Evolutionary conservation across 2,888 invertebrate genomes (phyloP), one percentile per base, ranked within the genome.

Genomic region (Dryobota labecula): DNA sequence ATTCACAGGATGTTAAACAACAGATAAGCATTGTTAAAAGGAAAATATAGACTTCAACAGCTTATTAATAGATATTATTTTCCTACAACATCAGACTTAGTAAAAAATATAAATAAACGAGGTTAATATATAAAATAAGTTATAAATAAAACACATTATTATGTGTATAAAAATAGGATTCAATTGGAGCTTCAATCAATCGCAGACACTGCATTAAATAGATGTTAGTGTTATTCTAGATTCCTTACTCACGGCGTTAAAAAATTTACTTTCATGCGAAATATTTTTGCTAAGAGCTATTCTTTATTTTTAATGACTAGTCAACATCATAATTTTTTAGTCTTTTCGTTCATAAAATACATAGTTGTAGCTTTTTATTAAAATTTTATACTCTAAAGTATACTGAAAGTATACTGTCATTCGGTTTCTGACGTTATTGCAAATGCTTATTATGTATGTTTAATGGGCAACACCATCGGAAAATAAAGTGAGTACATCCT

Each of bases 141-240:
- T 71, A 51, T 56, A 67, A 53, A 61, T 74, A 72, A 27, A 66
- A 30, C 27, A 33, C 51, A 66, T 81, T 51, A n/a, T n/a, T n/a
- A n/a, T n/a, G n/a, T n/a, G n/a, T 70, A 58, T 51, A 65, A 49
- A 63, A 75, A 82, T 79, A 45, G 43, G 58, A 68, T 70, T 60
- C 45, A 66, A 70, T 70, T 75, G 53, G 65, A 75, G 43, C n/a
- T n/a, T n/a, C n/a, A n/a, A n/a, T n/a, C n/a, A n/a, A n/a, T n/a
- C n/a, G n/a, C n/a, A 41, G 36, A 54, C n/a, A 58, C 11, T n/a
- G 49, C 56, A 82, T 61, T 64, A 66, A 73, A 79, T 20, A 54
- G 18, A 41, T 30, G 47, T 54, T 62, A 61, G 45, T 75, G 43
- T 78, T 74, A 63, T 41, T 51, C 20, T 54, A 45, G 7, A 61